phyloP scores from a whole-genome alignment of 2,888 invertebrate species.

The Volucella inanis region DNA sequence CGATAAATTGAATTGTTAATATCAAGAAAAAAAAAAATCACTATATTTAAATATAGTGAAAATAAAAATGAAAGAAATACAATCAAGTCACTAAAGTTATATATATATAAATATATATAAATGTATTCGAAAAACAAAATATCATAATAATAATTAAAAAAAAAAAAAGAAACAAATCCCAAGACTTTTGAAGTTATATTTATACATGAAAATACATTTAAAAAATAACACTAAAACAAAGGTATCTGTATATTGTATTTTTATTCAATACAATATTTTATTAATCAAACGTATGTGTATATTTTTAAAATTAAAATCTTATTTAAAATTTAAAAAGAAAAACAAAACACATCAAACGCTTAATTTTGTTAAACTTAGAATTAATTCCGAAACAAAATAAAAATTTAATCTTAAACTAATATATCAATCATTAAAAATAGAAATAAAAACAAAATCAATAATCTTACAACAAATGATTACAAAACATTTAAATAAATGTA shows the following conservation, averaged over 20 bases:
- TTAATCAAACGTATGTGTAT: slow-evolving; percentile 60
- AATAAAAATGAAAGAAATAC: slow-evolving; percentile 60
- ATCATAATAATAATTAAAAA: background rate
- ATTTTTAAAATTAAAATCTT: slow-evolving; percentile 69
- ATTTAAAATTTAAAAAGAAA: slow-evolving; percentile 48
- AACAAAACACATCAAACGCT: slow-evolving; percentile 61
- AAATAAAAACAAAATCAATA: slow-evolving; percentile 22
- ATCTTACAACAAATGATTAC: slow-evolving; percentile 56
- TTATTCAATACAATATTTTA: slow-evolving; percentile 58
- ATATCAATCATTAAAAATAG: slow-evolving; percentile 64
- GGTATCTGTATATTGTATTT: slow-evolving; percentile 61
- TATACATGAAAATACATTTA: slow-evolving; percentile 64
- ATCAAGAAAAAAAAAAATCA: slow-evolving; percentile 70
- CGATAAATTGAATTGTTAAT: slow-evolving; percentile 79
- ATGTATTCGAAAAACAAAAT: slow-evolving; percentile 53
- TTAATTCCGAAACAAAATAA: slow-evolving; percentile 48
- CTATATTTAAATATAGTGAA: slow-evolving; percentile 27
- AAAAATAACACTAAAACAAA: slow-evolving; percentile 33
- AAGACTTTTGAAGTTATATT: slow-evolving; percentile 76
- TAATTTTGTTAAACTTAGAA: slow-evolving; percentile 72
- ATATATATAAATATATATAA: slow-evolving; percentile 56
- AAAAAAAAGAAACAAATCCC: slow-evolving; percentile 77
- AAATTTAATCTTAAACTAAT: slow-evolving; percentile 62
- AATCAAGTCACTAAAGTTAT: slow-evolving; percentile 72
- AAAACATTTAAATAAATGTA: slow-evolving; percentile 47